Evolutionary conservation across 64 coral and sea anemone genomes (phyloP), one percentile per base, ranked within the genome.

Genomic region (Stichodactyla mertensii): DNA sequence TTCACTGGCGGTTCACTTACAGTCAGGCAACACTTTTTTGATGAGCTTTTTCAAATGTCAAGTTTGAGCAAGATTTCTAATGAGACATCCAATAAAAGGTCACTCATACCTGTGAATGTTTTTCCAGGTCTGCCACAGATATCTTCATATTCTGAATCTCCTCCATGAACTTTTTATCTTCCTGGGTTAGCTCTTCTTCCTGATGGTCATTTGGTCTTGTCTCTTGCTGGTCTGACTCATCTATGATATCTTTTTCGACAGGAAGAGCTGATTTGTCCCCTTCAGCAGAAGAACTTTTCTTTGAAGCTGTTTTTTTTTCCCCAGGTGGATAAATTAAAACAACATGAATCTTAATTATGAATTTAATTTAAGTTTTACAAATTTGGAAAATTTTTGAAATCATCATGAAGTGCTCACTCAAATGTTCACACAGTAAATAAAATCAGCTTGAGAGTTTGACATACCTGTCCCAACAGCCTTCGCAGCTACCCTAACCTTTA

Each of bases 401-500:
- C 0, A 45, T 45, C 36, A 45, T 45, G 36, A 45, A 45, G 36
- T 45, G 36, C 0, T 45, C 36, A 4, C 36, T 45, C 36, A 45
- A 45, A 2, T 45, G 36, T 45, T 2, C 36, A 45, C 57, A 59
- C 57, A 59, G 57, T 59, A 12, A 59, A 59, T 3, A 45, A 59
- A 59, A 8, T 22, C 6, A 66, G 8, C 5, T 74, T 26, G 7
- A 74, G 10, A 27, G 16, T 5, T 20, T 52, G 19, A 18, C 53
- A n/a, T 54, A 81, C 78, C 78, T 52, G 78, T 12, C 0, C 78
- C 78, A 81, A 22, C 78, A 55, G 97, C 97, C 57, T 99, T 99
- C 28, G 93, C 82, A 11, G 90, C 97, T 18, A 99, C 80, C 16
- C 97, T 93, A 27, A 99, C 89, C 13, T 89, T 92, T 12, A 99